Evolutionary conservation across 2,797 vertebrate genomes (phyloP), one percentile per base, ranked within the genome.

Genomic region (Argya squamiceps): DNA sequence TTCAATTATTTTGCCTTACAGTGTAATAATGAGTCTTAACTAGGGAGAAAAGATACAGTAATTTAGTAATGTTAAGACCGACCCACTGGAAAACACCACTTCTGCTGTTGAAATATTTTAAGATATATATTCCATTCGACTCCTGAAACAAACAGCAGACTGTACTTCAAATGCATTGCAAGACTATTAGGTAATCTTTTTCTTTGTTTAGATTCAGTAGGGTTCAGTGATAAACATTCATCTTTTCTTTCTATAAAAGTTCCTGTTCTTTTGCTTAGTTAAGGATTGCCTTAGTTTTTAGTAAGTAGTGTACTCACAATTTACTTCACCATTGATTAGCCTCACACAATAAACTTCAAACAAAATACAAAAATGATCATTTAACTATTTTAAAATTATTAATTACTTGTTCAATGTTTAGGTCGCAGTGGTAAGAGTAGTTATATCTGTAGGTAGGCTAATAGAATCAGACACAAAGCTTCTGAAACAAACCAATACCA

Each of bases 121-220:
- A 97, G 91, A 98, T 90, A 98, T 97, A 98, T 98, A 98, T 98
- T 98, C 97, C 94, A 97, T 92, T 97, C 96, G 97, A 97, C 96
- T 98, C 97, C 97, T 98, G 98, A 98, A 99, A 99, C 98, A 99
- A 99, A 99, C 97, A 98, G 97, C 97, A 98, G 97, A 97, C 98
- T 98, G 93, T 95, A 98, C 98, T 98, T 99, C 98, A 98, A 98
- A 98, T 98, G 97, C 98, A 98, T 99, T 98, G 98, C 98, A 98
- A 98, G 98, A 98, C 98, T 98, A 98, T 99, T 98, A 99, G 98
- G 98, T 98, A 98, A 99, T 99, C 98, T 97, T 96, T 90, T 95
- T 98, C 98, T 98, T 97, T 98, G 97, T 97, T 98, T 98, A 97
- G 94, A 97, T 98, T 98, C 95, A 96, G 88, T 95, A 96, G 92